These are phyloP conservation scores for Microtus oregoni DNA, from an alignment of 2,113 vertebrate genomes.

Conservation along the genomic window DNA sequence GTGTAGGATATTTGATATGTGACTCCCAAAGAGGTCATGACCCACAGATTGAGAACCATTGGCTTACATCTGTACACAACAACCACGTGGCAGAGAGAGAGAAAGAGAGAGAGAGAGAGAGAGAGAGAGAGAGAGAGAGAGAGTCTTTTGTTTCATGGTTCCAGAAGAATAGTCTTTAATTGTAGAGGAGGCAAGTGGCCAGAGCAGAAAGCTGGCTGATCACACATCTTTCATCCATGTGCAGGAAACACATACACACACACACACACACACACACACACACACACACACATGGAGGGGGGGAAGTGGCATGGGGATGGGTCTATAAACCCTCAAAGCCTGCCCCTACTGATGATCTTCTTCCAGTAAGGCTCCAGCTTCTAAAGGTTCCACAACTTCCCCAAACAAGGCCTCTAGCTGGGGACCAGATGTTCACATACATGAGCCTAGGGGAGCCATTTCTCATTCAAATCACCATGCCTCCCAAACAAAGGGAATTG, in stretches of 20 bases:
- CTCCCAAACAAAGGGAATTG: background rate
- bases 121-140: background rate
- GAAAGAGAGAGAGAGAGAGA: background rate
- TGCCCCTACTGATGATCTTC: background rate
- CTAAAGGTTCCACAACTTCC: background rate
- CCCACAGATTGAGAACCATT: background rate
- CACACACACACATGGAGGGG: background rate
- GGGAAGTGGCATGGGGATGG: background rate
- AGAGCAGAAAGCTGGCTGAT: too few species aligned
- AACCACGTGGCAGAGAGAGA: too few species aligned
- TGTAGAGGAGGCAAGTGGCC: too few species aligned
- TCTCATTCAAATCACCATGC: background rate
- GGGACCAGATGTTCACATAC: background rate
- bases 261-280: too few species aligned
- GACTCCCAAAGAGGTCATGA: background rate
- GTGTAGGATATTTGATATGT: background rate
- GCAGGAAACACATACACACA: too few species aligned
- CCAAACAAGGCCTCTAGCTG: background rate
- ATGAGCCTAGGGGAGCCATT: background rate
- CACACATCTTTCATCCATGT: too few species aligned
- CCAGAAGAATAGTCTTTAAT: too few species aligned
- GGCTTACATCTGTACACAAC: background rate
- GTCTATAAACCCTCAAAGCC: background rate
- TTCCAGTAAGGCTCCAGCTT: background rate
- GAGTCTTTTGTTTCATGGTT: background rate